Evolutionary conservation across 2,888 invertebrate species (phyloP), one percentile per base, ranked within the genome.

Genomic region (Thereva unica): DNA sequence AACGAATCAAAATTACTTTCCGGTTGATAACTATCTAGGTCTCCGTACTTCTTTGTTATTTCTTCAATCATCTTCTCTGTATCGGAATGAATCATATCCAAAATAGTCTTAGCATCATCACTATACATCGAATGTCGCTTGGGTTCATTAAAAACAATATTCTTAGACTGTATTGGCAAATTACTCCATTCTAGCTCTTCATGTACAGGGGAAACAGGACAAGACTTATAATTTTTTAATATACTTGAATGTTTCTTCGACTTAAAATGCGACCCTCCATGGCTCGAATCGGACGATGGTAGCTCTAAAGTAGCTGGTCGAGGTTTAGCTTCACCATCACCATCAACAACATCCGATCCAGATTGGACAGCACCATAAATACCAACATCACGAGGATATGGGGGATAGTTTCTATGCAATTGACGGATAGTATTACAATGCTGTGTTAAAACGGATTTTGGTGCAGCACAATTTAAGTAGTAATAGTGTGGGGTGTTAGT

Each of bases 191-290:
- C 88, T 44, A 88, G 84, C 75, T 92, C 91, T 75, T 92, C 92
- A 63, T 88, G 90, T 0, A 92, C 91, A 0, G 92, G 92, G 0
- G 91, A 91, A 0, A 92, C 91, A 0, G 92, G 92, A 71, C 92
- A 87, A 4, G 91, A 91, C 74, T 91, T 90, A 71, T 89, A 87
- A 72, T 87, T 86, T 71, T 87, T 87, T 54, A 87, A 82, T 64
- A 87, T 87, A 72, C 86, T 86, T 9, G 78, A 76, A 12, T 76
- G 80, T 45, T 78, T 78, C 47, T 79, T 80, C 71, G 72, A 80
- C 69, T 61, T 61, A 12, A 10, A 10, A 42, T 42, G 3, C 7
- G 9, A 9, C 7, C 35, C 45, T 38, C 34, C 42, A 10, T 10
- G 50, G 8, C 49, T 5, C 2, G 42, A 44, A 6, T 38, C 9